These are phyloP conservation scores for Anoplius nigerrimus DNA, from an alignment of 2,888 invertebrate genomes.

Conservation along the genomic window DNA sequence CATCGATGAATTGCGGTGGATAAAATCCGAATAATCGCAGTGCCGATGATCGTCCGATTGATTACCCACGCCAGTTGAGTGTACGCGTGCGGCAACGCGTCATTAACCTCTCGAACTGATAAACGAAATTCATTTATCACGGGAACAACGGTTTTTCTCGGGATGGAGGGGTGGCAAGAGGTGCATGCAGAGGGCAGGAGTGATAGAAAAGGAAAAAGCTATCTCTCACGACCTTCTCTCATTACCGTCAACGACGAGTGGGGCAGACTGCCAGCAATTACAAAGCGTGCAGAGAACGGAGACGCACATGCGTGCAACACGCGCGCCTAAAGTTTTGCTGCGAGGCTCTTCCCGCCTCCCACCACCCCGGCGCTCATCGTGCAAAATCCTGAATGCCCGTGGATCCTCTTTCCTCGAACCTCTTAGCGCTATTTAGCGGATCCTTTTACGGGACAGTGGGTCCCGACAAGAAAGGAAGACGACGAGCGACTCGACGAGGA, in stretches of 20 bases:
- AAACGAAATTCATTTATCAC: not conserved
- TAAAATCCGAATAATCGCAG: not conserved
- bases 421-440: constrained; percentile 68
- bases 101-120: too few species aligned
- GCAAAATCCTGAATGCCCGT: constrained; percentile 60
- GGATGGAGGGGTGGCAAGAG: constrained; percentile 9
- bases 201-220: constrained; percentile 21
- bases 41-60: not conserved
- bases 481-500: constrained; percentile 44
- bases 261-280: constrained; percentile 39
- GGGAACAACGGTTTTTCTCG: not conserved
- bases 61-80: too few species aligned
- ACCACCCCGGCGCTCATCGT: constrained; percentile 23
- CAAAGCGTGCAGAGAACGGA: constrained; percentile 32
- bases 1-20: too few species aligned
- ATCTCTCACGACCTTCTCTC: constrained; percentile 35
- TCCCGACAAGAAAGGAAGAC: constrained; percentile 62
- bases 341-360: not conserved
- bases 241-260: constrained; percentile 31
- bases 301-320: too few species aligned
- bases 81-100: too few species aligned
- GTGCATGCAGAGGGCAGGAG: not conserved
- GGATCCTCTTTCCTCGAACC: constrained; percentile 68
- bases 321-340: too few species aligned
- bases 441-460: constrained; percentile 66